Conservation (phyloP, 2,113 vertebrate species). For the Myocastor coypus region DNA sequence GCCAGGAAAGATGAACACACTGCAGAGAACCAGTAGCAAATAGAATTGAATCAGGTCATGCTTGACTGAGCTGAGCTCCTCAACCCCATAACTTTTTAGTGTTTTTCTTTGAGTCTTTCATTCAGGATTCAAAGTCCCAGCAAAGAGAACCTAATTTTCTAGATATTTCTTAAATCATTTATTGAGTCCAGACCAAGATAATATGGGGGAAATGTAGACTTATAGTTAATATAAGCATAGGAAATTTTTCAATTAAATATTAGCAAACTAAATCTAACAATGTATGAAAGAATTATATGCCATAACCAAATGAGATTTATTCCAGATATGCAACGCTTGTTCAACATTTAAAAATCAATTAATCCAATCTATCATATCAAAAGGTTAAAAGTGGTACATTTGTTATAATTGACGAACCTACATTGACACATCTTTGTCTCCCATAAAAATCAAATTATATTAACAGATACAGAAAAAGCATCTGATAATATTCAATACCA, state of each 20-base stretch:
- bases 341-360: conserved; percentile 25
- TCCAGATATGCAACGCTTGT: background rate
- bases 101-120: background rate
- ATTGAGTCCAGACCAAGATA: background rate
- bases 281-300: background rate
- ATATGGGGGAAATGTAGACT: background rate
- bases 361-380: background rate
- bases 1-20: background rate
- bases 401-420: background rate
- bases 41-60: background rate
- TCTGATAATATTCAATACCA: background rate
- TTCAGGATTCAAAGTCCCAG: background rate
- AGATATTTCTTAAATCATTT: background rate
- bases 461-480: background rate
- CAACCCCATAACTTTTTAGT: background rate
- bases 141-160: background rate
- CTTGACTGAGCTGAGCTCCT: background rate
- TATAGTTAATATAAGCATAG: background rate
- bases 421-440: background rate
- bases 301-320: background rate
- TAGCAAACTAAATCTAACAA: background rate
- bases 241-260: background rate
- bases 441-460: conserved; percentile 31
- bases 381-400: background rate
- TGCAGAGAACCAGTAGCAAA: background rate